phyloP scores from a whole-genome alignment of 1,140 invertebrate species.

The Aphaenogaster floridana region DNA sequence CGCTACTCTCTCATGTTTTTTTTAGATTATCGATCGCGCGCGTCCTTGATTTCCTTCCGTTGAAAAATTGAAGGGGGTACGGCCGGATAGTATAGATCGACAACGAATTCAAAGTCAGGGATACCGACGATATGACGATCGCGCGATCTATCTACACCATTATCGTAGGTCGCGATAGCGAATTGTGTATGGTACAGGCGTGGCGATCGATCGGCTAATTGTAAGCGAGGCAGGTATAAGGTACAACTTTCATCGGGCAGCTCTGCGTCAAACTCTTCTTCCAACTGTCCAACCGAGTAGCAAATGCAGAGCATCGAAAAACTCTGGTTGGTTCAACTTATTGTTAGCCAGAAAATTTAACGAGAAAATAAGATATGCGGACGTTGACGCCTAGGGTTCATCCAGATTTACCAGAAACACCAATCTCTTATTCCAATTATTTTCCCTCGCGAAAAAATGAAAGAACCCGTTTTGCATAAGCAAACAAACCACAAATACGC shows the following conservation, averaged over 20 bases:
- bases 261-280: neutral
- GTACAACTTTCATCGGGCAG: neutral
- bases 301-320: neutral
- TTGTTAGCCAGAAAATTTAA: neutral
- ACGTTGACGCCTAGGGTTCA: neutral
- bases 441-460: neutral
- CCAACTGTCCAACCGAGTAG: neutral
- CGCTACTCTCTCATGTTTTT: slow-evolving; percentile 57
- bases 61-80: slow-evolving; percentile 77
- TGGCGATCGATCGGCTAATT: slow-evolving; percentile 3
- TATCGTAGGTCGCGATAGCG: neutral
- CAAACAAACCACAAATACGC: neutral
- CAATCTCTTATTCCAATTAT: neutral
- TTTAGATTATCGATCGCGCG: slow-evolving; percentile 75
- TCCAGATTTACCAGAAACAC: neutral
- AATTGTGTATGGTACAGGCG: neutral
- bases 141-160: neutral
- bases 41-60: slow-evolving; percentile 76
- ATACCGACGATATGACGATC: slow-evolving; percentile 14
- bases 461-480: neutral
- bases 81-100: slow-evolving; percentile 37
- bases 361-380: neutral
- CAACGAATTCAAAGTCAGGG: slow-evolving; percentile 74
- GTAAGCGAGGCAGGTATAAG: neutral
- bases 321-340: neutral